Conservation (phyloP, 2,888 invertebrate species). For the Folsomia candida region DNA sequence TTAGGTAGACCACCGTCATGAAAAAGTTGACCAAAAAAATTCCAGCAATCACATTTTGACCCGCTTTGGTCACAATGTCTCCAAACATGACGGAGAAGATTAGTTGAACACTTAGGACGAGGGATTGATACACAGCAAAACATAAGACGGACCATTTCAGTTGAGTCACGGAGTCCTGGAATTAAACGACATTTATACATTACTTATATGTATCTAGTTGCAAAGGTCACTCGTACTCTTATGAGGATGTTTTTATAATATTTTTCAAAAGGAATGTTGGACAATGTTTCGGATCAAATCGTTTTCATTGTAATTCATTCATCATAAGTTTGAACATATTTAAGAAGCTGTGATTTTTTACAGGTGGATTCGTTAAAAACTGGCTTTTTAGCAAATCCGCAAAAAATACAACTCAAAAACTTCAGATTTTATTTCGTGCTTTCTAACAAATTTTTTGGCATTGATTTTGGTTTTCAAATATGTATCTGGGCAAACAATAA, state of each 20-base stretch:
- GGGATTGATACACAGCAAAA: constrained; percentile 35
- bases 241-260: too few species aligned
- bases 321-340: too few species aligned
- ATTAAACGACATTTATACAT: background rate
- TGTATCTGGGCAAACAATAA: too few species aligned
- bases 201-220: too few species aligned
- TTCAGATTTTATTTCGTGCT: too few species aligned
- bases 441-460: too few species aligned
- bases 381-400: too few species aligned
- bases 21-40: constrained; percentile 31
- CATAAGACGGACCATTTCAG: constrained; percentile 32
- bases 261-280: background rate
- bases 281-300: background rate
- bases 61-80: constrained; percentile 28
- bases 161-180: constrained; percentile 39
- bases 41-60: constrained; percentile 28
- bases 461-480: too few species aligned
- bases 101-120: constrained; percentile 33
- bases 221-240: too few species aligned
- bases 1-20: constrained; percentile 31
- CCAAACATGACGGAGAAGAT: constrained; percentile 39
- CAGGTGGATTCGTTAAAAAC: too few species aligned
- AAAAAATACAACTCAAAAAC: too few species aligned
- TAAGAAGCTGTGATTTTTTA: too few species aligned
- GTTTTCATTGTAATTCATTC: background rate